Evolutionary conservation across 2,888 invertebrate species (phyloP).

Genomic region (Allygus modestus): DNA sequence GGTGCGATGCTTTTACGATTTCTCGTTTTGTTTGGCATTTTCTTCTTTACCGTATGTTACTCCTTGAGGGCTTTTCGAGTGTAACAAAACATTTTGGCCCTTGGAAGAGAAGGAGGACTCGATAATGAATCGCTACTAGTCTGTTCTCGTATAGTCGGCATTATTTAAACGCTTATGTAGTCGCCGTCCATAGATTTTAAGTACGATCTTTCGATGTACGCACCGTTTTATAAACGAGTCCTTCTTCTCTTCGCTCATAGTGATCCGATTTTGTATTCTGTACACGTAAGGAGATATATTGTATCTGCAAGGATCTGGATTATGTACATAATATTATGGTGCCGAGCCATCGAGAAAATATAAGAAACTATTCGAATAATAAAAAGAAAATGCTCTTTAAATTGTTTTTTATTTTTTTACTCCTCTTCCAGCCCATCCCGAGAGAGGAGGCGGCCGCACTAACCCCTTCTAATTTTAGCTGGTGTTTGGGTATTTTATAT

Average conservation of each 20-base stretch:
- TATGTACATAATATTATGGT: constrained; percentile 53
- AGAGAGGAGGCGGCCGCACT: constrained; percentile 50
- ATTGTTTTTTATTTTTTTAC: constrained; percentile 43
- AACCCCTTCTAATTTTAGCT: constrained; percentile 57
- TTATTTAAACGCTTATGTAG: constrained; percentile 54
- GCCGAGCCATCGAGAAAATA: constrained; percentile 56
- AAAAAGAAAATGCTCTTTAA: constrained; percentile 58
- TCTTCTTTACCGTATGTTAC: constrained; percentile 20
- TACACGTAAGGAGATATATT: constrained; percentile 56
- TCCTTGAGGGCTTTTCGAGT: constrained; percentile 36
- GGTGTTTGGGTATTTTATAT: constrained; percentile 56
- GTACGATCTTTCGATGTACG: background rate
- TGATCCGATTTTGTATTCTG: constrained; percentile 48
- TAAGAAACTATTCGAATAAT: constrained; percentile 58
- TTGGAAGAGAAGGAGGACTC: constrained; percentile 47
- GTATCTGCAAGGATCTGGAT: constrained; percentile 54
- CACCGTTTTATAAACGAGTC: constrained; percentile 40
- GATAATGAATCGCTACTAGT: constrained; percentile 27
- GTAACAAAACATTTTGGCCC: constrained; percentile 59
- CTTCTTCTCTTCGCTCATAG: constrained; percentile 24
- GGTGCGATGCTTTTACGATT: constrained; percentile 47
- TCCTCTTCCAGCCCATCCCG: constrained; percentile 53
- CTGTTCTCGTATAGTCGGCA: constrained; percentile 45
- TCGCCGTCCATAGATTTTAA: constrained; percentile 38
- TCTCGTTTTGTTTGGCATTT: constrained; percentile 43